A percentile compares a stretch with the other conserved stretches of the same genome.
Evolutionary conservation across 2,113 vertebrate genomes (phyloP).

Genomic region (Xiphophorus maculatus): DNA sequence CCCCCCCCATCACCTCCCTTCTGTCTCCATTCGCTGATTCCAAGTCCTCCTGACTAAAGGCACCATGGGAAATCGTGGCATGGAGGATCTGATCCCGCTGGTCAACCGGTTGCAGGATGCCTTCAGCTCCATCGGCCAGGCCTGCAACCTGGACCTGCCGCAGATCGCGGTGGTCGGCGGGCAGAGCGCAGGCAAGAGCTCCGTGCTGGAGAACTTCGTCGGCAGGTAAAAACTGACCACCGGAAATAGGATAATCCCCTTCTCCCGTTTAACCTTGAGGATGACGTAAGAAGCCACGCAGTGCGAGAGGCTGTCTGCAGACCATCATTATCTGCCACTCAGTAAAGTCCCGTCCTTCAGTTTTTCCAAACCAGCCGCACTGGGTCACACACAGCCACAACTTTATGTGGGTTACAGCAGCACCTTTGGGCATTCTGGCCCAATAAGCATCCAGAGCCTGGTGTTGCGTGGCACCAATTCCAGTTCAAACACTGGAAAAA

Average conservation of each 20-base stretch:
- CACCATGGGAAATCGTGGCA: constrained; percentile 85
- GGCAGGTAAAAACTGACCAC: constrained; percentile 81
- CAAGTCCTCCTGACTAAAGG: constrained; percentile 61
- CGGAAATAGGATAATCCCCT: constrained; percentile 70
- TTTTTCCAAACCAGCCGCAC: constrained; percentile 26
- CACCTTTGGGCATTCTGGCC: constrained; percentile 50
- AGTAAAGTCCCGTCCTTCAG: not conserved
- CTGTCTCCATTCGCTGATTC: constrained; percentile 39
- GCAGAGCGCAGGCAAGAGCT: constrained; percentile 92
- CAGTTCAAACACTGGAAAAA: not conserved
- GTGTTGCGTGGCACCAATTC: not conserved
- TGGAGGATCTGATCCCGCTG: constrained; percentile 93
- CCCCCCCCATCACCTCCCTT: not conserved
- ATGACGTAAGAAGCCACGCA: constrained; percentile 68
- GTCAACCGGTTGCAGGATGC: constrained; percentile 94
- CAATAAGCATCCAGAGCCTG: constrained; percentile 31
- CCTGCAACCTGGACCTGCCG: constrained; percentile 89
- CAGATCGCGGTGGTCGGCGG: constrained; percentile 92
- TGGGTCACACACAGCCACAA: constrained; percentile 19
- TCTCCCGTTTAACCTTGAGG: constrained; percentile 55
- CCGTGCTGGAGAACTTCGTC: constrained; percentile 91
- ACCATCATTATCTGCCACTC: constrained; percentile 37
- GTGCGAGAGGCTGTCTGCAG: constrained; percentile 32
- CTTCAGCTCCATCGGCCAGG: constrained; percentile 90
- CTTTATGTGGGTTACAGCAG: constrained; percentile 66